Evolutionary conservation across 2,797 vertebrate species (phyloP), one percentile per base, ranked within the genome.

Genomic region (Poecile montanus): DNA sequence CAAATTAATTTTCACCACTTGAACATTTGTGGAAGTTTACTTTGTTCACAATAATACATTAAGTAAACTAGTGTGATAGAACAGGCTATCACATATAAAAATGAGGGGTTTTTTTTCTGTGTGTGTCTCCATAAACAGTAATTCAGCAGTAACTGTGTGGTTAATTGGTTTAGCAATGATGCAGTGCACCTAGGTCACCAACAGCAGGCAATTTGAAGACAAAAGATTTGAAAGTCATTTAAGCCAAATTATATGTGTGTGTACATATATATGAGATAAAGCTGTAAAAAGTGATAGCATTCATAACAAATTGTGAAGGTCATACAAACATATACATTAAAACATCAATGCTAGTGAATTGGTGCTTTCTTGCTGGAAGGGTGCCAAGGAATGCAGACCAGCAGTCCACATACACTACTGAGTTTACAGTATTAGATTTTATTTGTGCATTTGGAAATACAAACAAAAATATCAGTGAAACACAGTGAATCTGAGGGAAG

Each of bases 401-500:
- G 60, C 63, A 86, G 62, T 57, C 34, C 76, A 32, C 30, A 15
- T 48, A 74, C 10, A 45, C 40, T 63, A 20, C 10, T 68, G 18
- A 62, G 27, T 80, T 92, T 12, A 91, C 22, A 85, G 6, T 60
- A 85, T 53, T 5, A 29, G 27, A 72, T 76, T 95, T 95, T 95
- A 94, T 95, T 93, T 85, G 30, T 62, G 91, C 61, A 72, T 78
- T 85, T 61, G 61, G 84, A 95, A 94, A 91, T 77, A 90, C n/a
- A 81, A 86, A 78, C 65, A 86, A 63, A 83, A 75, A 56, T 44
- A 83, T 15, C 75, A 70, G 29, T 56, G 40, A 79, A 83, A 83
- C 32, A 29, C 44, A 67, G 36, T 83, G 91, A 80, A 88, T 56
- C 47, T 16, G 8, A 93, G 30, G 34, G 67, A 65, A 76, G 50